A percentile compares a stretch with the other conserved stretches of the same genome.
These are phyloP conservation scores for Cotesia congregata DNA, from an alignment of 2,888 invertebrate species.

Conservation along the genomic window DNA sequence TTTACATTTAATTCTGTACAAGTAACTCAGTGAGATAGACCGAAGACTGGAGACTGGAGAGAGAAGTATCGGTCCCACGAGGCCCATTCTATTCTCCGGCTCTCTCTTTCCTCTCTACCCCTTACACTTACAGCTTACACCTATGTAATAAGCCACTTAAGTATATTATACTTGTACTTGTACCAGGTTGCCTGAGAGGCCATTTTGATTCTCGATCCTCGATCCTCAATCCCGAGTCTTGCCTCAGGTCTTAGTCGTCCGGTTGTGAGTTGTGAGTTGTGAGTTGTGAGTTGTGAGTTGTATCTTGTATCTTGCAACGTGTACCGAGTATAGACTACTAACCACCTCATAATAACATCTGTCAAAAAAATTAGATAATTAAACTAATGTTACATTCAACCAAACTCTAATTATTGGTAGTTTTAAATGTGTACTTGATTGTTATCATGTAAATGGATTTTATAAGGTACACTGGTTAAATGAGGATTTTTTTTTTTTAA, in stretches of 20 bases:
- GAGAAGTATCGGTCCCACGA: background rate
- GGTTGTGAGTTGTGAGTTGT: too few relatives aligned
- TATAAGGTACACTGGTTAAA: too few relatives aligned
- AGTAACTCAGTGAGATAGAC: too few relatives aligned
- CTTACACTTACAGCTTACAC: background rate
- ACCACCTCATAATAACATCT: background rate
- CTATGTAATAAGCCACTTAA: background rate
- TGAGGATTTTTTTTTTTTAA: too few relatives aligned
- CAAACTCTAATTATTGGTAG: background rate
- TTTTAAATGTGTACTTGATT: background rate
- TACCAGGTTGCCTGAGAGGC: slow-evolving; percentile 5
- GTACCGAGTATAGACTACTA: background rate
- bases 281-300: too few relatives aligned
- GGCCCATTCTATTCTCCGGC: background rate
- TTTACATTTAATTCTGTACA: background rate
- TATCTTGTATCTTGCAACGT: background rate
- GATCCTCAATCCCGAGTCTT: too few relatives aligned
- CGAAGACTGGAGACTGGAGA: background rate
- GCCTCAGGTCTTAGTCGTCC: too few relatives aligned
- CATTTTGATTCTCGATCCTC: background rate
- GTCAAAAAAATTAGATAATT: slow-evolving; percentile 8
- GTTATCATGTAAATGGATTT: background rate
- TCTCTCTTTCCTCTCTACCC: background rate
- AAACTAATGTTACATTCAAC: background rate
- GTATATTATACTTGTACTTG: background rate